Base-by-base conservation (phyloP, 1,140 invertebrate species). In the Drosophila kepulauana region DNA sequence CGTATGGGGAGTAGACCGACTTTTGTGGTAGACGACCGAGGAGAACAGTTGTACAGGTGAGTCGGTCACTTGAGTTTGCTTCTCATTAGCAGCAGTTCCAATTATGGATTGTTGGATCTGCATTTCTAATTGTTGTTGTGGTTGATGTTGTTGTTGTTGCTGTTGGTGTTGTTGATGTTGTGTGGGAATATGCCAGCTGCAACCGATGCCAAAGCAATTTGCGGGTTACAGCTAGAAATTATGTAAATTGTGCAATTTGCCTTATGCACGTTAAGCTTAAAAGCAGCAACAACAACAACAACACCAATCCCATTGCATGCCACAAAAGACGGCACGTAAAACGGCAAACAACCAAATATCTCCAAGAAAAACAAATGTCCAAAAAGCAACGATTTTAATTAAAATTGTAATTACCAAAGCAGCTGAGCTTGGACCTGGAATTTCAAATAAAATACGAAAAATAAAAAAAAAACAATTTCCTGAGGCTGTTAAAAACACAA, bases 191-290 rank as follows among this genome's bases (percentile, higher is more conserved):
- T 62, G 30, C n/a, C 30, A 25, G 56, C 28, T 67, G 35, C 35
- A 59, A 45, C 5, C 51, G 41, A 41, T 38, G 25, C 30, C 49
- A 57, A 57, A 71, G 20, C 35, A 35, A 61, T 67, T 74, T 68
- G 49, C 35, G 16, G 20, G 35, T 65, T 65, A 30, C 35, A 38
- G 48, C 11, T 30, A 8, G 56, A 59, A 61, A 62, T 69, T 62
- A 74, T 74, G 65, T 57, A 69, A 69, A 74, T 74, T 69, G 49
- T 62, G 56, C 65, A 68, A 74, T 74, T 74, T 41, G 49, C 54
- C 51, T 25, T 59, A 43, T 45, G 35, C 52, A 16, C 28, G 52
- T 65, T 41, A 13, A 51, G 16, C 48, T 16, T 20, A 38, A 63
- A 43, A 28, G 15, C 49, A 56, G 30, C 2, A 35, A 20, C n/a